Conservation (phyloP, 2,888 invertebrate species). For the Latheticus oryzae region DNA sequence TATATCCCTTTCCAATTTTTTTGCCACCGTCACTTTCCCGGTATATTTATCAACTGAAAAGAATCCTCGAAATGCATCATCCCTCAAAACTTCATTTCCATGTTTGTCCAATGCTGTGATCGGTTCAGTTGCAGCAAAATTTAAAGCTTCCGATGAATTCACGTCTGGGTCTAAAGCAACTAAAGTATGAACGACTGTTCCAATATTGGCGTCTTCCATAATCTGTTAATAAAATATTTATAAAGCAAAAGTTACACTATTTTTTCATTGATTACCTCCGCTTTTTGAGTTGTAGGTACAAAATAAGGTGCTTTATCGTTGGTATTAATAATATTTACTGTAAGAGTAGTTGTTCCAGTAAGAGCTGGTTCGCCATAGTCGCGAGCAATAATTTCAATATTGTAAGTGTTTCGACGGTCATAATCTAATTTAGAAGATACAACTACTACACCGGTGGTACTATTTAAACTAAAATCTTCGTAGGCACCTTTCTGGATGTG, state of each 20-base stretch:
- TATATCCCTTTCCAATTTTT: conserved; percentile 72
- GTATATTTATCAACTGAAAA: conserved; percentile 74
- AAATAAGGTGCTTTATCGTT: conserved; percentile 91
- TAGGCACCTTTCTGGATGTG: conserved; percentile 86
- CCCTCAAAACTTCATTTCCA: conserved; percentile 74
- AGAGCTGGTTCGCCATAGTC: conserved; percentile 84
- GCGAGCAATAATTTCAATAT: conserved; percentile 83
- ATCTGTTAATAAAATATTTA: conserved; percentile 66
- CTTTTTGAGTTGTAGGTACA: conserved; percentile 80
- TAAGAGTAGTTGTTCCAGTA: conserved; percentile 84
- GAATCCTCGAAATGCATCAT: conserved; percentile 70
- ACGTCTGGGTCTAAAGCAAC: conserved; percentile 86
- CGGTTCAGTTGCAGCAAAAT: conserved; percentile 75
- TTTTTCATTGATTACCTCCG: no score
- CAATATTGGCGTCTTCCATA: conserved; percentile 81
- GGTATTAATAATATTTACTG: conserved; percentile 83
- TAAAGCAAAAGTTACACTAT: no score
- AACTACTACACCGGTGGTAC: conserved; percentile 78
- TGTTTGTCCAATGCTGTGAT: conserved; percentile 86
- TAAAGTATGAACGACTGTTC: conserved; percentile 77
- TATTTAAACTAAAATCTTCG: conserved; percentile 86
- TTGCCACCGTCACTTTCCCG: conserved; percentile 75
- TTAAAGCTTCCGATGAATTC: conserved; percentile 74
- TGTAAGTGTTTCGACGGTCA: conserved; percentile 82
- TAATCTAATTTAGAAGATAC: conserved; percentile 85